Evolutionary conservation across 2,797 vertebrate species (phyloP).

Genomic region (Pteropus rufus): DNA sequence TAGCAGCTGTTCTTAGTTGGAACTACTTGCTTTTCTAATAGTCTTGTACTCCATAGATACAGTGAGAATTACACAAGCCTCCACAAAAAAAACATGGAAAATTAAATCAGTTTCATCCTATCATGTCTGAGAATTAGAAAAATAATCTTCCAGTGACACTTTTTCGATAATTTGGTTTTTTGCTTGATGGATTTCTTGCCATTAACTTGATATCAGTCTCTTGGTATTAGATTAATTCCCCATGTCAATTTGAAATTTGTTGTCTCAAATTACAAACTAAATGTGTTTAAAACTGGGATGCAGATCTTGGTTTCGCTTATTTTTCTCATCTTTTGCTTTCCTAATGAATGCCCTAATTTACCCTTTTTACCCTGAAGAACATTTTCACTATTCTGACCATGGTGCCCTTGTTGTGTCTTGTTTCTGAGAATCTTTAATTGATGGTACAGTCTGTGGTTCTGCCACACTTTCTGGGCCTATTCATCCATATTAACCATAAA

Average conservation of each 20-base stretch:
- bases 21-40: conserved; percentile 62
- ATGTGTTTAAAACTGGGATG: not conserved
- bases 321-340: not conserved
- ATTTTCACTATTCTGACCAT: not conserved
- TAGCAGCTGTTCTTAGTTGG: conserved; percentile 79
- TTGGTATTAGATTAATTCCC: not conserved
- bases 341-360: not conserved
- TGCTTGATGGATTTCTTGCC: not conserved
- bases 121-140: not conserved
- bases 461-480: not conserved
- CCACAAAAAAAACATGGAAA: not conserved
- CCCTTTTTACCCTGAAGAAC: not conserved
- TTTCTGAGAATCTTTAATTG: conserved; percentile 22
- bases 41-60: conserved; percentile 34
- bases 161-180: conserved; percentile 22
- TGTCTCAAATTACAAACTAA: not conserved
- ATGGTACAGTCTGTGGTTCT: not conserved
- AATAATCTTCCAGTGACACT: not conserved
- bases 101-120: not conserved
- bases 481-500: not conserved
- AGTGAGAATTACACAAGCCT: conserved; percentile 59
- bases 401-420: not conserved
- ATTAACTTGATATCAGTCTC: not conserved
- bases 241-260: not conserved
- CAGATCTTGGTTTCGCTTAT: not conserved